Base-by-base conservation (phyloP, 2,888 invertebrate species). In the Thecophora atra region DNA sequence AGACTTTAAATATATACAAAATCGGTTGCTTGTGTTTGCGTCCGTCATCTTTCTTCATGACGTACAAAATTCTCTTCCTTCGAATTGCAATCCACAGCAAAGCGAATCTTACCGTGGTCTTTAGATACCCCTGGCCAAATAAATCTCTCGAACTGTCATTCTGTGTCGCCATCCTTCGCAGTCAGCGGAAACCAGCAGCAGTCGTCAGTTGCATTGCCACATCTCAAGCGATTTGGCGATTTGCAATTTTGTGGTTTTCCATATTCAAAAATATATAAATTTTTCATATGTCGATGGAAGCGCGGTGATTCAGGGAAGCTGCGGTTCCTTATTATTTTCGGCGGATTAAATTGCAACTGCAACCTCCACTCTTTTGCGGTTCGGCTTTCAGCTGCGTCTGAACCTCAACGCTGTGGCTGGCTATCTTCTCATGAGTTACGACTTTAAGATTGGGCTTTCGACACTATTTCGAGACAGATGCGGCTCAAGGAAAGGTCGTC, bases 401-500 rank as follows among this genome's bases (percentile, higher is more conserved):
- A 30, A 69, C 44, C 69, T 58, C 28, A 54, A 60, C 30, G 21
- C 54, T 51, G 60, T 58, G 70, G 37, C 52, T 58, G 70, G 37
- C 52, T 37, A 76, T 76, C 76, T 73, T 74, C 71, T 72, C 83
- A 83, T 83, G 84, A 83, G 79, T 83, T 83, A 83, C 83, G 82
- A 79, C 83, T 83, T 83, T 81, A 78, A 83, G 84, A 83, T 83
- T 83, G 84, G 80, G 82, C 83, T 84, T 84, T 84, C 83, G 83
- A 82, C 83, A 81, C 83, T 79, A 80, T 83, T 67, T 67, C 64
- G 26, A 19, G 47, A 64, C n/a, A 58, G 44, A 64, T 44, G 44
- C 24, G 26, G 47, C 64, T 44, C 2, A 26, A 64, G 42, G 37
- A 47, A 64, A 19, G 44, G 21, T 63, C 44, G 21, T 19, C 13